These are phyloP conservation scores for Mycteria americana DNA, from an alignment of 2,797 vertebrate species.

Conservation along the genomic window DNA sequence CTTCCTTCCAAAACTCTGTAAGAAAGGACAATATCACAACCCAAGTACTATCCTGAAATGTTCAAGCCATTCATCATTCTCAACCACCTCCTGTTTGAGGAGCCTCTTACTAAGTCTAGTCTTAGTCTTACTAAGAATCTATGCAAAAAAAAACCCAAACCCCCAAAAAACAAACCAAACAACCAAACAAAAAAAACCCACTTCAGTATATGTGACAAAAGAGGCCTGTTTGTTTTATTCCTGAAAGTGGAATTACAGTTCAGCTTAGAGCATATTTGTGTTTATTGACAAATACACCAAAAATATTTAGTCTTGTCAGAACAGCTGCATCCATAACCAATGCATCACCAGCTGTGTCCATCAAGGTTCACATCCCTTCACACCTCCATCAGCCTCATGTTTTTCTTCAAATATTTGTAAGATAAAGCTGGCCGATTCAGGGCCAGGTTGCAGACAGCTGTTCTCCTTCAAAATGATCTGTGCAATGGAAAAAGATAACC, in stretches of 20 bases:
- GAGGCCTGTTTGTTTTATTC: neutral
- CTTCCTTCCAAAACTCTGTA: neutral
- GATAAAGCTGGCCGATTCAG: neutral
- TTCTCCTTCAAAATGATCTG: neutral
- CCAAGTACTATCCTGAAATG: neutral
- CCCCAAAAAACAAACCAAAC: too few relatives aligned
- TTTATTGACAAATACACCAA: neutral
- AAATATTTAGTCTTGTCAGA: neutral
- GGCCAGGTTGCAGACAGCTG: neutral
- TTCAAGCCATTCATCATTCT: neutral
- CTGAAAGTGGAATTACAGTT: neutral
- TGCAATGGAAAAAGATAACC: neutral
- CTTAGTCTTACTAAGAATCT: neutral
- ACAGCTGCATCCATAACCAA: neutral
- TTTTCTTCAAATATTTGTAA: neutral
- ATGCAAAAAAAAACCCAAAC: neutral
- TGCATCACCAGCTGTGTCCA: neutral
- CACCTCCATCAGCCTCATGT: neutral
- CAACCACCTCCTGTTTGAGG: neutral
- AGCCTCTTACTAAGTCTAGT: neutral
- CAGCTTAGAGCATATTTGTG: neutral
- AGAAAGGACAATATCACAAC: neutral
- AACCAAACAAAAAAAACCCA: neutral
- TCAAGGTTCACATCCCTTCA: neutral
- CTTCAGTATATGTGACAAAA: neutral